phyloP scores from a whole-genome alignment of 2,113 vertebrate species.

The Passer domesticus region DNA sequence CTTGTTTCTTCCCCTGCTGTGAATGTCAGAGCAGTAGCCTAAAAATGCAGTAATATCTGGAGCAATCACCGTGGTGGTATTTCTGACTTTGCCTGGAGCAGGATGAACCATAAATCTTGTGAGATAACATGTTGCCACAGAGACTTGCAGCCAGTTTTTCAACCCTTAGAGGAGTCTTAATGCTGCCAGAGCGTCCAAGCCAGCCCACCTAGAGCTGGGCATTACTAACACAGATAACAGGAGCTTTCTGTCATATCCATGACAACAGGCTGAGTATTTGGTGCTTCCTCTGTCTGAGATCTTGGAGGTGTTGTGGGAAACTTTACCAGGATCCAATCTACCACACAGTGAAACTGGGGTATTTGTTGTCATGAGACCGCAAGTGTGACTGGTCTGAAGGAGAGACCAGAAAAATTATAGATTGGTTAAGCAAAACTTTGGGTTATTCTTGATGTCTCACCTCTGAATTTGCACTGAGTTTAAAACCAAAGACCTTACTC shows the following conservation, averaged over 20 bases:
- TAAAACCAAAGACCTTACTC: neutral
- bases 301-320: neutral
- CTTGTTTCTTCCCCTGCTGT: neutral
- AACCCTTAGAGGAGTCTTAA: neutral
- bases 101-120: neutral
- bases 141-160: constrained; percentile 42
- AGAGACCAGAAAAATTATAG: neutral
- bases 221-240: neutral
- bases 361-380: neutral
- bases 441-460: neutral
- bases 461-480: neutral
- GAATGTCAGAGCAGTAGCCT: neutral
- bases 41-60: neutral
- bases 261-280: neutral
- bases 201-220: neutral
- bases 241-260: neutral
- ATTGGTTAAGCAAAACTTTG: neutral
- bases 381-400: neutral
- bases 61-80: neutral
- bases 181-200: neutral
- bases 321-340: neutral
- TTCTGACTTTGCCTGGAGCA: constrained; percentile 8
- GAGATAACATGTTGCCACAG: neutral
- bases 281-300: neutral
- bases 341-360: neutral